These are phyloP conservation scores for Thalassoma bifasciatum DNA, from an alignment of 2,113 vertebrate genomes.

Conservation along the genomic window DNA sequence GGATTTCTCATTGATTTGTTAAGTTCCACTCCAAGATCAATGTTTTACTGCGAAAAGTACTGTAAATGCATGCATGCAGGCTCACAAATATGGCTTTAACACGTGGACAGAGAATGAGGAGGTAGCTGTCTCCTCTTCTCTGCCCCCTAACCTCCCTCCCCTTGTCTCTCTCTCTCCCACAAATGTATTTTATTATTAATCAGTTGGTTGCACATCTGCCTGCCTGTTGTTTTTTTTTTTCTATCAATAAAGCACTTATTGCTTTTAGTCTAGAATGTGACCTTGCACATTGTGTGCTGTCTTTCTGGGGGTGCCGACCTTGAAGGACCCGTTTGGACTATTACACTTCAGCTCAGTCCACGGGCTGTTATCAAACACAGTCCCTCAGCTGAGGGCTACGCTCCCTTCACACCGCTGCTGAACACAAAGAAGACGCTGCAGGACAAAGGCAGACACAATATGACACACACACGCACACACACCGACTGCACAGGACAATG, in stretches of 20 bases:
- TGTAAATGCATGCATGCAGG: constrained; percentile 24
- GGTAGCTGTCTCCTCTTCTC: constrained; percentile 32
- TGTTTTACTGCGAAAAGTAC: constrained; percentile 37
- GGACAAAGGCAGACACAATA: constrained; percentile 71
- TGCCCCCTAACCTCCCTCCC: constrained; percentile 18
- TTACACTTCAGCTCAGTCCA: constrained; percentile 65
- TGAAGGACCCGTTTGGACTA: constrained; percentile 85
- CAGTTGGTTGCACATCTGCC: constrained; percentile 80
- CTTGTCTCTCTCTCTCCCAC: constrained; percentile 49
- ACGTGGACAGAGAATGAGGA: constrained; percentile 37
- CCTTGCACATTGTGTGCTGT: constrained; percentile 84
- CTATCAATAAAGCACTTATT: constrained; percentile 95
- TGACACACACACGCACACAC: constrained; percentile 25
- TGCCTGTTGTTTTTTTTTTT: constrained; percentile 75
- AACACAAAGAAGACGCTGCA: constrained; percentile 73
- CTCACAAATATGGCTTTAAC: constrained; percentile 21
- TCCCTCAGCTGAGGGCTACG: constrained; percentile 74
- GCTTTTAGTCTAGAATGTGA: constrained; percentile 90
- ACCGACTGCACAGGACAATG: constrained; percentile 69
- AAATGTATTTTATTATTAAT: constrained; percentile 86
- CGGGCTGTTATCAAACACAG: constrained; percentile 72
- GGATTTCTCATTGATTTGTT: constrained; percentile 76
- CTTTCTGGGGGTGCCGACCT: constrained; percentile 84
- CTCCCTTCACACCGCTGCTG: constrained; percentile 63
- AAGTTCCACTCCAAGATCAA: constrained; percentile 75